Evolutionary conservation across 2,888 invertebrate species (phyloP), one percentile per base, ranked within the genome.

Genomic region (Muschampia plurimacula): DNA sequence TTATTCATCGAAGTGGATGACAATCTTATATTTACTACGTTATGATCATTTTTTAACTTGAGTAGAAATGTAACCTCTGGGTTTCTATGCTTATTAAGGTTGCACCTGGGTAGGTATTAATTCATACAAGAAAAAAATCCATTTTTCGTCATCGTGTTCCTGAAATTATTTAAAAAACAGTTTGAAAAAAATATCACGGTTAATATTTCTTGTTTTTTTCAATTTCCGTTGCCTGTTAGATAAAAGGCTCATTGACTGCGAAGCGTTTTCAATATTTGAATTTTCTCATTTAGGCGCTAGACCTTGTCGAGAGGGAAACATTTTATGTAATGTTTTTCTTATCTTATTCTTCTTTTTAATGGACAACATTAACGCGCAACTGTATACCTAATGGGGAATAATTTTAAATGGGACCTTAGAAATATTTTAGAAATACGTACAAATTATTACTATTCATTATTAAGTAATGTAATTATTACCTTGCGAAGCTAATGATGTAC

Each of bases 201-300:
- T 13, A 60, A 60, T 62, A 15, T 60, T 60, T 60, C 60, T 60
- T 60, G 9, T 39, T 69, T 69, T 55, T 69, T 69, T 69, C 69
- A 69, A 69, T 69, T 69, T 69, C 69, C 69, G 63, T 22, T 32
- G 63, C 22, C 32, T 64, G 28, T 41, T 22, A 55, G 63, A 64
- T 69, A 69, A 57, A 64, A 52, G 63, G 55, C 69, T 64, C 63
- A 69, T 41, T 64, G 63, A 64, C 69, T 64, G 52, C 52, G 63
- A 69, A 64, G 41, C 69, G 63, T 55, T 69, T 69, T 69, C 63
- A 69, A 69, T 69, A 69, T 69, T 69, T 69, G 69, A 64, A 64
- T 69, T 69, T 55, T 63, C 63, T 69, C 63, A 69, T 69, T 69
- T 69, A 69, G 55, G 55, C 69, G 69, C 41, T 64, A 32, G 15